Conservation (phyloP, 1,140 invertebrate genomes). For the Muscidifurax raptorellus region DNA sequence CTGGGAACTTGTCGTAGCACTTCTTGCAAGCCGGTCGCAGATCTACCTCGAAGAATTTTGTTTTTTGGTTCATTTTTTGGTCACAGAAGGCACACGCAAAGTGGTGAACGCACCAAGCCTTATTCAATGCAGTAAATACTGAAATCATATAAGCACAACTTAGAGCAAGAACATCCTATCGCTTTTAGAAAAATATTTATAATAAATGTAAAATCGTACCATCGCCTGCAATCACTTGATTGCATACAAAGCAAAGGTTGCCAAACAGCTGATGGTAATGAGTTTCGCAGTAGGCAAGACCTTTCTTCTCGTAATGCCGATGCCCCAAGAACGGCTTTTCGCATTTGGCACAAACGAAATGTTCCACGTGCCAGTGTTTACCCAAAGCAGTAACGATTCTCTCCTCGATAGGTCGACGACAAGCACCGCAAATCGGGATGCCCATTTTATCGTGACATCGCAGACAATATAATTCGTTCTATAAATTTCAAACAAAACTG, state of each 20-base stretch:
- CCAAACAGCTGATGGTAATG: constrained; percentile 99
- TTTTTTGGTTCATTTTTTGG: constrained; percentile 97
- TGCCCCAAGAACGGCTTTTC: constrained; percentile 99
- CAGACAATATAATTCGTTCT: constrained; percentile 97
- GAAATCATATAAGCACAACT: constrained; percentile 53
- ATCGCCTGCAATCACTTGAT: constrained; percentile 98
- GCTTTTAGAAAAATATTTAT: not conserved
- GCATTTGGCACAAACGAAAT: constrained; percentile 99
- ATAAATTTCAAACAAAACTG: constrained; percentile 53
- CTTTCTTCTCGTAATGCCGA: constrained; percentile 99
- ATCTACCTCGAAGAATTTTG: constrained; percentile 99
- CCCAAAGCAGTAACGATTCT: constrained; percentile 97
- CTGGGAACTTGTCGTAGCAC: constrained; percentile 98
- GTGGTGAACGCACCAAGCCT: constrained; percentile 99
- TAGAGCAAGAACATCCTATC: constrained; percentile 44
- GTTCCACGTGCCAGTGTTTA: constrained; percentile 99
- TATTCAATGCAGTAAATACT: constrained; percentile 99
- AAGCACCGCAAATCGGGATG: constrained; percentile 97
- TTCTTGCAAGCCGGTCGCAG: constrained; percentile 98
- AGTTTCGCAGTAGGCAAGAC: constrained; percentile 98
- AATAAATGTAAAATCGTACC: constrained; percentile 79
- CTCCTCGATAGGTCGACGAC: constrained; percentile 96
- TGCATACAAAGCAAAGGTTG: constrained; percentile 98
- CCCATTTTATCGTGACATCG: constrained; percentile 99
- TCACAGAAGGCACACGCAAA: constrained; percentile 99